Conservation (phyloP, 1,140 invertebrate genomes). For the Drosophila asahinai region DNA sequence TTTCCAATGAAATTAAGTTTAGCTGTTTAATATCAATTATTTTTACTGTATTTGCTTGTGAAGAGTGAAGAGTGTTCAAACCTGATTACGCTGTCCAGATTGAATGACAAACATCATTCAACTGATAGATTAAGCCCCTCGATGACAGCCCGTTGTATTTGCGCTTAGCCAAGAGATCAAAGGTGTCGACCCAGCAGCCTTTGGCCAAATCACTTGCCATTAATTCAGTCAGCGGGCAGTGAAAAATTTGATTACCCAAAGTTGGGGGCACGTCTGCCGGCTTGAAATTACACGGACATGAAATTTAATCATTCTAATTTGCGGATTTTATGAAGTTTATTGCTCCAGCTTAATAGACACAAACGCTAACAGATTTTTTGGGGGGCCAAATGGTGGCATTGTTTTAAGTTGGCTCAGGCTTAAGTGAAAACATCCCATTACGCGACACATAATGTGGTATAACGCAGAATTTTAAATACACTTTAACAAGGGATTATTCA, state of each 20-base stretch:
- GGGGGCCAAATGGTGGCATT: slow-evolving; percentile 9
- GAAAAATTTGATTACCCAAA: slow-evolving; percentile 54
- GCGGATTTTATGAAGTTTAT: slow-evolving; percentile 75
- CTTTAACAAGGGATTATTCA: neutral
- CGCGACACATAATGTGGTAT: neutral
- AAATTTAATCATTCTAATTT: slow-evolving; percentile 81
- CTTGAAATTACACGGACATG: slow-evolving; percentile 59
- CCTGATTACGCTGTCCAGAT: slow-evolving; percentile 23
- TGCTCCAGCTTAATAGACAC: slow-evolving; percentile 68
- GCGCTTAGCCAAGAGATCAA: slow-evolving; percentile 25
- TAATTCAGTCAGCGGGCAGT: slow-evolving; percentile 29
- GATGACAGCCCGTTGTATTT: slow-evolving; percentile 28
- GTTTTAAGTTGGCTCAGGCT: slow-evolving; percentile 20
- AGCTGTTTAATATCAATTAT: neutral
- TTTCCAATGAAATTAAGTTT: no score
- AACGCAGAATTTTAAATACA: slow-evolving; percentile 7
- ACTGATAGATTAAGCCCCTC: slow-evolving; percentile 18
- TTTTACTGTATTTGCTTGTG: neutral
- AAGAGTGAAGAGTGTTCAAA: neutral
- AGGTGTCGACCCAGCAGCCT: slow-evolving; percentile 37
- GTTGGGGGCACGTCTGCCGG: slow-evolving; percentile 22
- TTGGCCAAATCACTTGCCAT: slow-evolving; percentile 44
- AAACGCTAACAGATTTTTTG: slow-evolving; percentile 58
- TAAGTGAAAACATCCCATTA: slow-evolving; percentile 22
- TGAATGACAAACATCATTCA: slow-evolving; percentile 18